Conservation (phyloP, 2,888 invertebrate genomes). For the Caenorhabditis virilis region DNA sequence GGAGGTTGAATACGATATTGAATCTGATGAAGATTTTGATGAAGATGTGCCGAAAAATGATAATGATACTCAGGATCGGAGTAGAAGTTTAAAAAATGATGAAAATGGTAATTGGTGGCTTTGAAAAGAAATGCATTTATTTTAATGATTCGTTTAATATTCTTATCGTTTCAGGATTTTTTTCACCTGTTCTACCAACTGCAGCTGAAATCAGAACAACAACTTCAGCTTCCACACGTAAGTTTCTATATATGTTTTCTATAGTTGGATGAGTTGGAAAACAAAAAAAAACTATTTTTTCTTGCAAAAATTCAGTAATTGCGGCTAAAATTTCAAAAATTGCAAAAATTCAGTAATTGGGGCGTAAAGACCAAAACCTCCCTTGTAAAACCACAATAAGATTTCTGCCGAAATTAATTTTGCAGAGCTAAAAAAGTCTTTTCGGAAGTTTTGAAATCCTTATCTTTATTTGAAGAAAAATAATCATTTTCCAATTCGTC, state of each 20-base stretch:
- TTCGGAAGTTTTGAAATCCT: no score
- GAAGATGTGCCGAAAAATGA: conserved; percentile 12
- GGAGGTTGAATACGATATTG: conserved; percentile 7
- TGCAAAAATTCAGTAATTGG: background rate
- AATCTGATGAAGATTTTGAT: conserved; percentile 11
- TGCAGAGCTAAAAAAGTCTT: no score
- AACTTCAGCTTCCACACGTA: background rate
- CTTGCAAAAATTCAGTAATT: background rate
- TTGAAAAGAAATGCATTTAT: no score
- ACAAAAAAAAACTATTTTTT: no score
- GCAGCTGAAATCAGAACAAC: conserved; percentile 7
- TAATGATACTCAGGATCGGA: conserved; percentile 21
- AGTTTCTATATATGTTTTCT: no score
- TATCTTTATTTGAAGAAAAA: no score
- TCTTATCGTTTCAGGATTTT: conserved; percentile 58
- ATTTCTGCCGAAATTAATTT: no score
- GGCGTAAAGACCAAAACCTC: no score
- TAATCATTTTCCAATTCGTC: no score
- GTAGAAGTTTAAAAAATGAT: conserved; percentile 4
- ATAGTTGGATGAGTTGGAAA: background rate
- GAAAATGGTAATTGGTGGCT: conserved; percentile 5
- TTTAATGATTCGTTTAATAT: background rate
- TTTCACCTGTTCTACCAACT: conserved; percentile 63
- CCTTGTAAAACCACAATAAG: no score
- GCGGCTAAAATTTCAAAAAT: background rate